Percentiles rank a stretch among this genome's conserved stretches.
These are phyloP conservation scores for Mormyrus hasselquistii DNA, from an alignment of 2,797 vertebrate species.

Conservation along the genomic window DNA sequence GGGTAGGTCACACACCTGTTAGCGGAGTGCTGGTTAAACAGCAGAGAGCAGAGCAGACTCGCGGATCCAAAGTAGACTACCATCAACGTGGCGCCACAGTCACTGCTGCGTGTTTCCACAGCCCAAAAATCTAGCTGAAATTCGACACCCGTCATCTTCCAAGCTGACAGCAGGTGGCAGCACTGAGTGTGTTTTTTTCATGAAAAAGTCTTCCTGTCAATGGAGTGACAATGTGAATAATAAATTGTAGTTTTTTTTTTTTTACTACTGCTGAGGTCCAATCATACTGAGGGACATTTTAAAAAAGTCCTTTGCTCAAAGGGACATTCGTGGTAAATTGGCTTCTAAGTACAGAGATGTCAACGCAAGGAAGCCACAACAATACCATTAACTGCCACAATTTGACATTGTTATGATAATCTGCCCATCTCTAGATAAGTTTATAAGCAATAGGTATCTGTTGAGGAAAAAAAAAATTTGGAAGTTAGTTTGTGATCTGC, in stretches of 20 bases:
- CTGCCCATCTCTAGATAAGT: background rate
- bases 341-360: background rate
- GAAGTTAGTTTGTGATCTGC: background rate
- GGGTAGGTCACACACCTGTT: background rate
- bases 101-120: background rate
- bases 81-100: background rate
- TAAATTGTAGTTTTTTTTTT: background rate
- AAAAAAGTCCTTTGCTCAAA: background rate
- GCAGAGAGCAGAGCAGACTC: background rate
- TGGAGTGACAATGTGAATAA: constrained; percentile 1
- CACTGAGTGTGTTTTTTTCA: background rate
- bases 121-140: background rate
- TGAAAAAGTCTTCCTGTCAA: background rate
- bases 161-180: background rate
- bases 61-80: background rate
- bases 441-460: background rate
- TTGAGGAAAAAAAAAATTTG: background rate
- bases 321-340: background rate
- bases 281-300: background rate
- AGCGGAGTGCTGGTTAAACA: background rate
- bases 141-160: background rate
- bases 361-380: background rate
- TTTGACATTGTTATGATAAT: background rate
- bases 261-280: background rate
- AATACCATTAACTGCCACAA: background rate